phyloP scores from a whole-genome alignment of 2,113 vertebrate genomes.

The Ictalurus furcatus region DNA sequence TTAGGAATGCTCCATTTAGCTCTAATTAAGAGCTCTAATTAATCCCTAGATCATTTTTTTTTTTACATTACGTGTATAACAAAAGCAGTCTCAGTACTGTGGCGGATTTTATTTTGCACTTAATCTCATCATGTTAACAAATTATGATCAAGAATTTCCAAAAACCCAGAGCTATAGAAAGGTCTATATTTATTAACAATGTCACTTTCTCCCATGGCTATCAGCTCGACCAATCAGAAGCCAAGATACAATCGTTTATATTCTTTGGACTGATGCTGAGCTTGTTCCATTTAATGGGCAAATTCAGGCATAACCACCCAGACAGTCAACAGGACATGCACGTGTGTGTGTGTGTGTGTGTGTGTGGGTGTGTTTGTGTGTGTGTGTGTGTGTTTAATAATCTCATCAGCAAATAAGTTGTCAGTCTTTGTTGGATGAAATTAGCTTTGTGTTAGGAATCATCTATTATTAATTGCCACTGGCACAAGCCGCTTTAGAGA shows the following conservation, averaged over 20 bases:
- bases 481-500: constrained; percentile 12
- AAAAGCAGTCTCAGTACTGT: not conserved
- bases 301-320: constrained; percentile 43
- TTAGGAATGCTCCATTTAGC: not conserved
- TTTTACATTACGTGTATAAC: not conserved
- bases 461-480: constrained; percentile 42
- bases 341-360: constrained; percentile 53
- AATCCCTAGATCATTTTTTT: not conserved
- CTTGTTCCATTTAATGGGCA: constrained; percentile 46
- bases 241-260: not conserved
- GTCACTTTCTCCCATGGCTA: not conserved
- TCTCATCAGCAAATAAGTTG: constrained; percentile 39
- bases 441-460: constrained; percentile 30
- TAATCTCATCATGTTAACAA: constrained; percentile 13
- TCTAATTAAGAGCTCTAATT: not conserved
- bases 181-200: constrained; percentile 39
- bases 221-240: constrained; percentile 27
- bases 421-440: constrained; percentile 36
- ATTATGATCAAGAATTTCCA: not conserved
- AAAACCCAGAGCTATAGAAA: not conserved
- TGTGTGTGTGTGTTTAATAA: constrained; percentile 52
- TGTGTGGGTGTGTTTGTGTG: constrained; percentile 43
- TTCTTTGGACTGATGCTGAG: not conserved
- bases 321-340: constrained; percentile 42
- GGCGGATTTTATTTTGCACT: constrained; percentile 4